A percentile compares a stretch with the other conserved stretches of the same genome.
phyloP scores from a whole-genome alignment of 2,113 vertebrate species.

The Ceyx margarethae region DNA sequence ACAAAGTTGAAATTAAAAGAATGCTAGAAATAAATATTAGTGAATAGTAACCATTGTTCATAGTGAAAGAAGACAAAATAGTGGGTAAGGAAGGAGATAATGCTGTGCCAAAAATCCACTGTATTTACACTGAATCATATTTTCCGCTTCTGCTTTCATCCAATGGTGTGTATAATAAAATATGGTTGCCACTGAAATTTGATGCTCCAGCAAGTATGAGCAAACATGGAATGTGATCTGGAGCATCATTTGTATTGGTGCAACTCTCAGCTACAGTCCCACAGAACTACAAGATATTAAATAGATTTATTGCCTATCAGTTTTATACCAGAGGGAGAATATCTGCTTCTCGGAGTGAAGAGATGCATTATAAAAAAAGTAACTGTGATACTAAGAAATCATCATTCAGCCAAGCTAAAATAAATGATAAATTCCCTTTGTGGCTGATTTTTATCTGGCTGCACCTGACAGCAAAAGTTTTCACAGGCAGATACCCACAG shows the following conservation, averaged over 20 bases:
- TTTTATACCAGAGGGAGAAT: conserved; percentile 66
- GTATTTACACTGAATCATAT: not conserved
- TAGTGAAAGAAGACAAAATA: not conserved
- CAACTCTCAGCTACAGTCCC: conserved; percentile 56
- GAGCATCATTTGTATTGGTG: conserved; percentile 44
- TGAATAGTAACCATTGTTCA: not conserved
- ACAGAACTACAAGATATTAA: conserved; percentile 63
- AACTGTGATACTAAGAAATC: conserved; percentile 45
- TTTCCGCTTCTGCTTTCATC: conserved; percentile 1
- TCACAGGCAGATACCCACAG: not conserved
- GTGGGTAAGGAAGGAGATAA: not conserved
- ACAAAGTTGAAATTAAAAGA: not conserved
- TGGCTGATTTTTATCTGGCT: conserved; percentile 44
- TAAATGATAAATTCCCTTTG: conserved; percentile 52
- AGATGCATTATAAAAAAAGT: conserved; percentile 58
- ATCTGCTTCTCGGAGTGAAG: conserved; percentile 43
- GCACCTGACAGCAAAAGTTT: conserved; percentile 36
- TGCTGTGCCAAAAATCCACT: not conserved
- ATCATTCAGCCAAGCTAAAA: conserved; percentile 52
- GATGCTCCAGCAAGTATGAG: conserved; percentile 38
- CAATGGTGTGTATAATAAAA: conserved; percentile 38
- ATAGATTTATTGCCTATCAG: conserved; percentile 68
- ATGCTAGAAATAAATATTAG: not conserved
- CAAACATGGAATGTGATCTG: conserved; percentile 53
- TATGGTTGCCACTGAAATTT: conserved; percentile 57